Evolutionary conservation across 2,113 vertebrate genomes (phyloP).

Genomic region (Ammodytes marinus): DNA sequence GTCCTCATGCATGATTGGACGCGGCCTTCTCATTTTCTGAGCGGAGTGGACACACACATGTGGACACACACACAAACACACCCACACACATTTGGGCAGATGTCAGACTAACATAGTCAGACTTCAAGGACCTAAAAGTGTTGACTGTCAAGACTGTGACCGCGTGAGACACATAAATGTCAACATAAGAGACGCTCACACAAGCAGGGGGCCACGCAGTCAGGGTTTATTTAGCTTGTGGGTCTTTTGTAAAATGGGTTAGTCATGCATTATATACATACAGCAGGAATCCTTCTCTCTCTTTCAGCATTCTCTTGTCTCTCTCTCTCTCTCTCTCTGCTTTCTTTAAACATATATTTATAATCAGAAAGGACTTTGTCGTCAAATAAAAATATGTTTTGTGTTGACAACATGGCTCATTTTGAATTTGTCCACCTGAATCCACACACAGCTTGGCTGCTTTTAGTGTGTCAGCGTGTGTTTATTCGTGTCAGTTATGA

Average conservation of each 20-base stretch:
- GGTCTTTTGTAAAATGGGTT: slow-evolving; percentile 70
- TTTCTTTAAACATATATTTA: background rate
- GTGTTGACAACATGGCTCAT: background rate
- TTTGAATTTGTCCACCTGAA: slow-evolving; percentile 22
- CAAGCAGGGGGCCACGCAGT: background rate
- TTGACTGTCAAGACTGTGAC: background rate
- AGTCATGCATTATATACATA: slow-evolving; percentile 75
- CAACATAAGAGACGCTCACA: background rate
- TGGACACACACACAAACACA: slow-evolving; percentile 9
- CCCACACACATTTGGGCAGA: background rate
- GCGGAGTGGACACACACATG: background rate
- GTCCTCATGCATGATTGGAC: slow-evolving; percentile 25
- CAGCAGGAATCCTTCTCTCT: slow-evolving; percentile 23
- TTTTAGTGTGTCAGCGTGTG: background rate
- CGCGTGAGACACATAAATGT: background rate
- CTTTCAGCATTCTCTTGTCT: slow-evolving; percentile 36
- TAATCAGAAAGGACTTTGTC: background rate
- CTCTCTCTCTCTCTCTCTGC: background rate
- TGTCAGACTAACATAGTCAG: slow-evolving; percentile 1
- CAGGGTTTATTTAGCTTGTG: slow-evolving; percentile 38
- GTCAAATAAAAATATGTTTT: background rate
- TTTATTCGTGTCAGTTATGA: slow-evolving; percentile 58
- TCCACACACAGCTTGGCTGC: background rate
- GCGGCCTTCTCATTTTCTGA: background rate
- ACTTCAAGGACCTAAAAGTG: slow-evolving; percentile 6